These are phyloP conservation scores for Neopelma chrysocephalum DNA, from an alignment of 2,797 vertebrate genomes.

Conservation along the genomic window DNA sequence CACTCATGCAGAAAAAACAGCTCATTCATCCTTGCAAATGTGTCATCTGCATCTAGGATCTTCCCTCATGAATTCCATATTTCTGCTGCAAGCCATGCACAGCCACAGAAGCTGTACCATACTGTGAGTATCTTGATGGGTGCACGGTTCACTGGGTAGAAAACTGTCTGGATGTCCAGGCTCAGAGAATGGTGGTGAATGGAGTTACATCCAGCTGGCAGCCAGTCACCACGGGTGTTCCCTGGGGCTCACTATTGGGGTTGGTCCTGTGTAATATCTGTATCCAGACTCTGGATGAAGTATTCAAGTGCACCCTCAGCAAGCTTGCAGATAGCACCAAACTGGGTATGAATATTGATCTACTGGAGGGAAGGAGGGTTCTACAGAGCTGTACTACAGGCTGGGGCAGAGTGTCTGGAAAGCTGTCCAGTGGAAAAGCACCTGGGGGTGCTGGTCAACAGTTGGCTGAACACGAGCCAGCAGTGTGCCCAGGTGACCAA, in stretches of 20 bases:
- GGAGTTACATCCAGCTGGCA: not conserved
- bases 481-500: not conserved
- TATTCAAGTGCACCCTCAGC: not conserved
- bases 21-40: not conserved
- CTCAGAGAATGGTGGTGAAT: not conserved
- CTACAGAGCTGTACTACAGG: not conserved
- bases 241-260: not conserved
- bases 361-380: not conserved
- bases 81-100: not conserved
- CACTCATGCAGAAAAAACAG: not conserved
- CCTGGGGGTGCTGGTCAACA: fast-evolving
- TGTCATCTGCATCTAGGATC: not conserved
- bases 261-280: not conserved
- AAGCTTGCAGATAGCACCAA: not conserved
- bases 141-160: not conserved
- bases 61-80: not conserved
- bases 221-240: not conserved
- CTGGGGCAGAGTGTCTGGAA: not conserved
- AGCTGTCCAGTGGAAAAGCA: not conserved
- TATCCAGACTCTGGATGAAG: not conserved
- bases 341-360: not conserved
- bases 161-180: not conserved
- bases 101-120: not conserved
- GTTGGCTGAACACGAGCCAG: not conserved
- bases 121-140: not conserved